These are phyloP conservation scores for Agapetus fuscipes DNA, from an alignment of 2,888 invertebrate genomes.

Conservation along the genomic window DNA sequence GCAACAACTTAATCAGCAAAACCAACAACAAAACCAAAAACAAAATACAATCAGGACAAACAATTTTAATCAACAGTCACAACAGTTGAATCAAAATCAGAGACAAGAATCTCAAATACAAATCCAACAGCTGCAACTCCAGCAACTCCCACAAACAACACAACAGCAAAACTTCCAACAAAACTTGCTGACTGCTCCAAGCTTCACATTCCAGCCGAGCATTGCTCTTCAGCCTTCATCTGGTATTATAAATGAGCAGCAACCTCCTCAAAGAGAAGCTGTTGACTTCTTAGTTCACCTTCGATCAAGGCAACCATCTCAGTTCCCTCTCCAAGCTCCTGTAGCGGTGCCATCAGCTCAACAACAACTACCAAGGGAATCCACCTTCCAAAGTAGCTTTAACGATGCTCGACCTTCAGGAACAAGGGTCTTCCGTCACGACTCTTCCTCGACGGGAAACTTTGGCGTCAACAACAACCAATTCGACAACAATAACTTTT, in stretches of 20 bases:
- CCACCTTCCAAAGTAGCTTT: constrained; percentile 26
- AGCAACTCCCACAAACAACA: constrained; percentile 17
- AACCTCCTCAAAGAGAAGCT: constrained; percentile 48
- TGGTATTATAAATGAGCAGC: constrained; percentile 39
- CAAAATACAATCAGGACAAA: too few species aligned
- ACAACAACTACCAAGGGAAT: constrained; percentile 28
- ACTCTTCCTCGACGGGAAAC: constrained; percentile 48
- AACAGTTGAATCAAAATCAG: constrained; percentile 22
- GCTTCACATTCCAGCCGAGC: constrained; percentile 44
- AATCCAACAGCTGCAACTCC: not conserved
- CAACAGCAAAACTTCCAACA: constrained; percentile 19
- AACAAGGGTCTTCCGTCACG: constrained; percentile 44
- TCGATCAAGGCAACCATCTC: constrained; percentile 36
- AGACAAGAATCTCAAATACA: constrained; percentile 23
- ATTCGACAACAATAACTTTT: constrained; percentile 26
- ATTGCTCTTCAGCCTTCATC: constrained; percentile 32
- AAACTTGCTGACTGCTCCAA: constrained; percentile 24
- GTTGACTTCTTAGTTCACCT: constrained; percentile 44
- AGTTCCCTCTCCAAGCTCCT: constrained; percentile 35
- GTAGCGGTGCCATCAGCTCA: constrained; percentile 25
- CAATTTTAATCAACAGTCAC: constrained; percentile 23
- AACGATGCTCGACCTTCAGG: constrained; percentile 24
- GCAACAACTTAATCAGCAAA: constrained; percentile 18
- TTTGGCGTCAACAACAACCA: constrained; percentile 45
- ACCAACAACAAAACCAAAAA: constrained; percentile 23